Evolutionary conservation across 2,888 invertebrate genomes (phyloP).

Genomic region (Dryobota labecula): DNA sequence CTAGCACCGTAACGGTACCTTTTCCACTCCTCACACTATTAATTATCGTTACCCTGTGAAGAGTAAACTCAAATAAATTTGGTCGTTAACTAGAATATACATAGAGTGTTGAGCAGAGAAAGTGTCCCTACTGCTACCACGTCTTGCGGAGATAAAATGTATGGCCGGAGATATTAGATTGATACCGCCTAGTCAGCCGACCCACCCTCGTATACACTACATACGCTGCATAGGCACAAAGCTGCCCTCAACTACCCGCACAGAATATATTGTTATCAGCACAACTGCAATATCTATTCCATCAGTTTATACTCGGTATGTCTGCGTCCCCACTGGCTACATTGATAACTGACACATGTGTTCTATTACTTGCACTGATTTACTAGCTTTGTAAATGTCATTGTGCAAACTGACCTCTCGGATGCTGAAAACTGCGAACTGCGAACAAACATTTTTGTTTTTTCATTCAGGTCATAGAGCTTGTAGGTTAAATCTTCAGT

Average conservation of each 20-base stretch:
- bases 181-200: slow-evolving; percentile 66
- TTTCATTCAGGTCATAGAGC: slow-evolving; percentile 45
- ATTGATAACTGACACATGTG: slow-evolving; percentile 46
- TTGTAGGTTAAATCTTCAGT: slow-evolving; percentile 48
- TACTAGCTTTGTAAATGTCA: slow-evolving; percentile 23
- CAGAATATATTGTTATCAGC: slow-evolving; percentile 62
- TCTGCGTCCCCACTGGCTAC: slow-evolving; percentile 12
- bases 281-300: slow-evolving; percentile 45
- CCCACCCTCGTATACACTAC: slow-evolving; percentile 58
- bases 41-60: slow-evolving; percentile 39
- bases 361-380: slow-evolving; percentile 22
- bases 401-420: slow-evolving; percentile 18
- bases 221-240: slow-evolving; percentile 58
- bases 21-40: slow-evolving; percentile 39
- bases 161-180: slow-evolving; percentile 69
- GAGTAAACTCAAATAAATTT: slow-evolving; percentile 56
- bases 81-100: slow-evolving; percentile 49
- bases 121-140: slow-evolving; percentile 40
- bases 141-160: slow-evolving; percentile 64
- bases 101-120: slow-evolving; percentile 36
- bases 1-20: slow-evolving; percentile 13
- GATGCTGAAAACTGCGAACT: slow-evolving; percentile 28
- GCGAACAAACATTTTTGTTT: slow-evolving; percentile 35
- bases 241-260: slow-evolving; percentile 43
- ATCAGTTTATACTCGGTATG: slow-evolving; percentile 17